Evolutionary conservation across 2,113 vertebrate species (phyloP), one percentile per base, ranked within the genome.

Genomic region (Sorex araneus): DNA sequence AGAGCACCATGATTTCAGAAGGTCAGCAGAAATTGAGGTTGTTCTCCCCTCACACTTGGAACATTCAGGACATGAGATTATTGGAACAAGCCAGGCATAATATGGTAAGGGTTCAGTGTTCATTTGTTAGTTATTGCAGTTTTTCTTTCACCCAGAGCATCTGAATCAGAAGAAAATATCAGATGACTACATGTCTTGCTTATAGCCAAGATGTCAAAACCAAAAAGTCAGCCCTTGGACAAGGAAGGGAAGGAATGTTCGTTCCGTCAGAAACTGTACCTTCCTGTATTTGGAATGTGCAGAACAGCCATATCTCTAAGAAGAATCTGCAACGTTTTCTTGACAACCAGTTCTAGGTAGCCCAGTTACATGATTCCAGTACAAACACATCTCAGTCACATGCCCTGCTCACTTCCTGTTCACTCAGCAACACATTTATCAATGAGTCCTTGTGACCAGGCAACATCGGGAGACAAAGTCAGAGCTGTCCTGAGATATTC

Each of bases 111-210:
- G 47, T 71, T 80, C 43, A 70, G 75, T 66, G 78, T 79, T 82
- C 57, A 81, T 88, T 75, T 91, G 30, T 79, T 78, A 89, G 69
- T 19, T 47, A 67, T 79, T 79, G 84, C 71, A 81, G 23, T 88
- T 96, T 90, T 60, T 93, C 70, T 86, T 90, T 87, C 47, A 82
- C 80, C 47, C 87, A 66, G 66, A 70, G 66, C 90, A 89, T 70
- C 21, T 95, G 47, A 84, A 78, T 87, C 23, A 16, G 40, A 91
- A 94, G 66, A 95, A 94, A 92, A 84, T 77, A 92, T 86, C 84
- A 92, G 64, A 88, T 78, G 67, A 78, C 75, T 76, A 3, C 54
- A 93, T 87, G 70, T 60, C 30, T 69, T 79, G 8, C 63, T 92
- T 70, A 90, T 71, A 92, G 82, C 88, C 95, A 95, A 94, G 57